phyloP scores from a whole-genome alignment of 1,140 invertebrate species.

The Euwallacea similis region DNA sequence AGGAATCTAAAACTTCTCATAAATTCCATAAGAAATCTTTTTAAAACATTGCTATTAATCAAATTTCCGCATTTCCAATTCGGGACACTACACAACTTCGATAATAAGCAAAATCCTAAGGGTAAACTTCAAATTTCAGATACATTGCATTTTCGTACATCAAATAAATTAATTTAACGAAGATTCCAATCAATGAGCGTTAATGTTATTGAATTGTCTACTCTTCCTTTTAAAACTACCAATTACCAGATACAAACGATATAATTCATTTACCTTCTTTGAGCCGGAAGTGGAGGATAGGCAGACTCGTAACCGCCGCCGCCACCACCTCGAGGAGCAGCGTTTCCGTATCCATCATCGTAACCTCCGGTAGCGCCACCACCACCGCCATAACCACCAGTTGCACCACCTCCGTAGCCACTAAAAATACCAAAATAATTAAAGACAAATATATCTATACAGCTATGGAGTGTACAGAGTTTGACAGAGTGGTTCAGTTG shows the following conservation, averaged over 20 bases:
- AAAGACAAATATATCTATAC: neutral
- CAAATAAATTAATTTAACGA: neutral
- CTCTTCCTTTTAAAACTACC: neutral
- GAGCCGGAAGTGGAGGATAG: conserved; percentile 51
- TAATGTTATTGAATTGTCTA: neutral
- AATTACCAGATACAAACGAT: neutral
- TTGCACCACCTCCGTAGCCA: conserved; percentile 32
- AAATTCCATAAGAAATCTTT: too few relatives aligned
- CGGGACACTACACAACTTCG: neutral
- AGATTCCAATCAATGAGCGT: neutral
- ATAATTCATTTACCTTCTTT: conserved; percentile 49
- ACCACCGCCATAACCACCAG: conserved; percentile 23
- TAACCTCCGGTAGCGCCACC: conserved; percentile 22
- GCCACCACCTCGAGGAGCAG: conserved; percentile 19
- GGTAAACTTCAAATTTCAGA: neutral
- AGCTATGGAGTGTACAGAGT: too few relatives aligned
- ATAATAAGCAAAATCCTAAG: neutral
- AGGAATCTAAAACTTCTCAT: too few relatives aligned
- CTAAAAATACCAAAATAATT: conserved; percentile 6
- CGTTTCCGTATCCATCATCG: conserved; percentile 42
- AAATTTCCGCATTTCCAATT: too few relatives aligned
- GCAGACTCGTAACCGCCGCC: conserved; percentile 46
- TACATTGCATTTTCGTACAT: neutral
- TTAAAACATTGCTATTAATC: too few relatives aligned
- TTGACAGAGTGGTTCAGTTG: too few relatives aligned